Evolutionary conservation across 2,797 vertebrate genomes (phyloP), one percentile per base, ranked within the genome.

Genomic region (Tenualosa ilisha): DNA sequence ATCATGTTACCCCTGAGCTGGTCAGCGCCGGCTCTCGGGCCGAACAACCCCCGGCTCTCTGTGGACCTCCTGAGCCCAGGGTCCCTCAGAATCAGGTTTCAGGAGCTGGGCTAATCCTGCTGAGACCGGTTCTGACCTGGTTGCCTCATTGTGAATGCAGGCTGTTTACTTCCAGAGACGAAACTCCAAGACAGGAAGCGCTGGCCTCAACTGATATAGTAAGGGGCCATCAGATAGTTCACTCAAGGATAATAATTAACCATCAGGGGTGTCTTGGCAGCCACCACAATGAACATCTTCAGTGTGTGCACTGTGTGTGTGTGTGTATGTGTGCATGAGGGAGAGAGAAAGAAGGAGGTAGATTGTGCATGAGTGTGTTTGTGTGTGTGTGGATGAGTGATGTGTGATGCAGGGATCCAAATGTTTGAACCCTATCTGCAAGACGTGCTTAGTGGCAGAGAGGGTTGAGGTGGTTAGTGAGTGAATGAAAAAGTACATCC

Each of bases 1-100:
- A 72, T 86, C 85, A 51, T 87, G 90, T 88, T 90, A 91, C 87
- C 89, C 89, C 84, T 86, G 84, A 87, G 84, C 87, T 54, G 85
- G 61, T 68, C 81, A 68, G 86, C 81, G 86, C 84, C 22, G 83
- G 81, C 72, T 85, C 85, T 79, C 1, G 54, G 54, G 4, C 54
- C 54, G 1, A 75, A n/a, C 59, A 8, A n/a, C 22, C n/a, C 81
- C 54, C 81, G 81, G 81, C 83, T 90, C 85, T 87, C 51, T 31
- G 50, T 59, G 59, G 89, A 86, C 84, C 89, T 90, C 86, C 87
- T 84, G 86, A 89, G 85, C 89, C 82, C 89, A 26, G 53, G 82
- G 63, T n/a, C 83, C 81, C 83, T 82, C 56, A 68, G 87, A 90
- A 85, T 90, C 89, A 85, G 85, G 84, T 91, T 86, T 85, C 88